These are phyloP conservation scores for Dendroctonus ponderosae DNA, from an alignment of 1,140 invertebrate genomes.

Conservation along the genomic window DNA sequence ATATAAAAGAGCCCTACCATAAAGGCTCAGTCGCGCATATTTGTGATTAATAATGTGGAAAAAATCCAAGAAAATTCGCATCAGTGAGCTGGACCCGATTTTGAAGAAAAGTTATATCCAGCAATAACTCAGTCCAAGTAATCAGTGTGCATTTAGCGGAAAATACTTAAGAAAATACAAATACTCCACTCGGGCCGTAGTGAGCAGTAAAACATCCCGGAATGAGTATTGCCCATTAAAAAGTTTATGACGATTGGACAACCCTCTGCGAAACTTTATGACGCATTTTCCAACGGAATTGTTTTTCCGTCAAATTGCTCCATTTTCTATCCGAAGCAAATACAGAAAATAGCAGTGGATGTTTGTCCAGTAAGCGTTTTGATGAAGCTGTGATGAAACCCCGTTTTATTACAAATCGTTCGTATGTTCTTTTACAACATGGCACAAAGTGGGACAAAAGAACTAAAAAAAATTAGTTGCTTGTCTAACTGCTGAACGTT, in stretches of 20 bases:
- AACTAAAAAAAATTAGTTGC: no score
- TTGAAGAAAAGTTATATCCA: slow-evolving; percentile 10
- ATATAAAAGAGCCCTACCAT: background rate
- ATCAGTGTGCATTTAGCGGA: slow-evolving; percentile 35
- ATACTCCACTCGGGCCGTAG: slow-evolving; percentile 25
- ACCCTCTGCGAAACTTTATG: slow-evolving; percentile 33
- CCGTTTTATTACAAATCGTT: no score
- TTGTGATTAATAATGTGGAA: background rate
- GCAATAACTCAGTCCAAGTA: slow-evolving; percentile 15
- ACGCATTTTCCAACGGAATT: slow-evolving; percentile 32
- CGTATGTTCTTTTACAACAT: no score
- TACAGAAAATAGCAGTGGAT: slow-evolving; percentile 13
- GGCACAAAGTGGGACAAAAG: no score
- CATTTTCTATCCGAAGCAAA: slow-evolving; percentile 23
- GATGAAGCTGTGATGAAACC: background rate
- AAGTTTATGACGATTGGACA: slow-evolving; percentile 37
- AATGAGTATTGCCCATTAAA: slow-evolving; percentile 36
- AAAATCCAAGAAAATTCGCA: slow-evolving; percentile 6
- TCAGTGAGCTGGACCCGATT: slow-evolving; percentile 4
- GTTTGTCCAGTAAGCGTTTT: slow-evolving; percentile 1
- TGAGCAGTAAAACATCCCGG: slow-evolving; percentile 34
- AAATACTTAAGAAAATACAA: slow-evolving; percentile 36
- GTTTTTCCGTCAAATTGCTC: slow-evolving; percentile 30
- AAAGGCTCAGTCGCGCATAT: background rate
- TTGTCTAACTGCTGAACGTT: no score